Conservation (phyloP, 2,113 vertebrate genomes). For the Halcyon senegalensis region DNA sequence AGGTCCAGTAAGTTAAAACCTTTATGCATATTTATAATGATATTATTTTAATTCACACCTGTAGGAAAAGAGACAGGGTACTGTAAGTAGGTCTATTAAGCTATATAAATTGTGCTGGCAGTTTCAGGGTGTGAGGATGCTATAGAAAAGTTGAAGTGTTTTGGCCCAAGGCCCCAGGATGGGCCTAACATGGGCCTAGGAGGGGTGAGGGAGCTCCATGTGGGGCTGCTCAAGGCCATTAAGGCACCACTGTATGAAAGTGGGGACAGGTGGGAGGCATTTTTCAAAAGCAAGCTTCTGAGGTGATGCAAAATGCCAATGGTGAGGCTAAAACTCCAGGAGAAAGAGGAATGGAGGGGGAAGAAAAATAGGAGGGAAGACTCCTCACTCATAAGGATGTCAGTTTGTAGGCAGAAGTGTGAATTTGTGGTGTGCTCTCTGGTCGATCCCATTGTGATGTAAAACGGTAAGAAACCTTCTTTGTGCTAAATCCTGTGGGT, state of each 20-base stretch:
- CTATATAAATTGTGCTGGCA: neutral
- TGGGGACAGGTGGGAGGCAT: fast-evolving
- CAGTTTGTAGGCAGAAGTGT: neutral
- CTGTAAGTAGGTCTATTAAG: neutral
- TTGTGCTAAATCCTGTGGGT: fast-evolving
- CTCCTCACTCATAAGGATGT: fast-evolving
- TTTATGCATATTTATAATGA: neutral
- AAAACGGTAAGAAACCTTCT: fast-evolving
- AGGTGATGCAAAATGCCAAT: fast-evolving
- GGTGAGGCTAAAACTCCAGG: fast-evolving
- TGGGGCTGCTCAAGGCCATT: neutral
- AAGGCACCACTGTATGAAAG: neutral
- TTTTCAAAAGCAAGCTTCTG: neutral
- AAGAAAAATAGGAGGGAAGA: fast-evolving
- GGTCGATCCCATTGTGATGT: fast-evolving
- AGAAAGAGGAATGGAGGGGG: neutral
- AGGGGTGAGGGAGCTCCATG: neutral
- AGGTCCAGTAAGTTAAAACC: neutral
- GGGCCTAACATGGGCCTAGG: fast-evolving
- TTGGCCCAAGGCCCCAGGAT: neutral
- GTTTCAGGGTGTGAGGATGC: neutral
- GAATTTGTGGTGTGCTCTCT: fast-evolving
- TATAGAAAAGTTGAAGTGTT: neutral
- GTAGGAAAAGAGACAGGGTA: neutral
- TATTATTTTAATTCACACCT: neutral